Percentiles rank a stretch among this genome's conserved stretches.
Conservation (phyloP, 2,888 invertebrate species). For the Argyresthia goedartella region DNA sequence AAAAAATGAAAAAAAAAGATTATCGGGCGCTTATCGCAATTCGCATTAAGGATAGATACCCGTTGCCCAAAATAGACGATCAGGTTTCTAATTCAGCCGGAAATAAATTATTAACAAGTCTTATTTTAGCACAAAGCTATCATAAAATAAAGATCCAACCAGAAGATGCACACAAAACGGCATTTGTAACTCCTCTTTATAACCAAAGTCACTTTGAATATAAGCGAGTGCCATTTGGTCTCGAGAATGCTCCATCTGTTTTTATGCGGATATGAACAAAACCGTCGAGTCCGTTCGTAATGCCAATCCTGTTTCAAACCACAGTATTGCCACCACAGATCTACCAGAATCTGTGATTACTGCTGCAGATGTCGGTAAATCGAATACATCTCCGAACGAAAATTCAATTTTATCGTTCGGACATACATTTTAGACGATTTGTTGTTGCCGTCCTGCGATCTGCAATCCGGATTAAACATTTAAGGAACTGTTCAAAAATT, state of each 20-base stretch:
- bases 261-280: neutral
- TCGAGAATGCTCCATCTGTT: neutral
- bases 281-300: neutral
- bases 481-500: slow-evolving; percentile 10
- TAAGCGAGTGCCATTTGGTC: neutral
- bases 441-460: slow-evolving; percentile 14
- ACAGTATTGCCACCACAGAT: too few species aligned
- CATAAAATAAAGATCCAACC: neutral
- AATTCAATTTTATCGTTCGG: slow-evolving; percentile 7
- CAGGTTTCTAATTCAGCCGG: neutral
- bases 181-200: slow-evolving; percentile 2
- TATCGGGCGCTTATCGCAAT: slow-evolving; percentile 3
- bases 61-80: neutral
- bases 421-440: slow-evolving; percentile 22
- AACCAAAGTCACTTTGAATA: neutral
- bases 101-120: neutral
- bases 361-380: too few species aligned
- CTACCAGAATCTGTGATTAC: too few species aligned
- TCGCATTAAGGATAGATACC: neutral
- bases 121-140: neutral
- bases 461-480: slow-evolving; percentile 12
- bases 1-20: neutral
- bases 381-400: neutral
- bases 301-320: too few species aligned
- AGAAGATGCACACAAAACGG: neutral